Conservation (phyloP, 2,113 vertebrate species). For the Paradoxurus hermaphroditus region DNA sequence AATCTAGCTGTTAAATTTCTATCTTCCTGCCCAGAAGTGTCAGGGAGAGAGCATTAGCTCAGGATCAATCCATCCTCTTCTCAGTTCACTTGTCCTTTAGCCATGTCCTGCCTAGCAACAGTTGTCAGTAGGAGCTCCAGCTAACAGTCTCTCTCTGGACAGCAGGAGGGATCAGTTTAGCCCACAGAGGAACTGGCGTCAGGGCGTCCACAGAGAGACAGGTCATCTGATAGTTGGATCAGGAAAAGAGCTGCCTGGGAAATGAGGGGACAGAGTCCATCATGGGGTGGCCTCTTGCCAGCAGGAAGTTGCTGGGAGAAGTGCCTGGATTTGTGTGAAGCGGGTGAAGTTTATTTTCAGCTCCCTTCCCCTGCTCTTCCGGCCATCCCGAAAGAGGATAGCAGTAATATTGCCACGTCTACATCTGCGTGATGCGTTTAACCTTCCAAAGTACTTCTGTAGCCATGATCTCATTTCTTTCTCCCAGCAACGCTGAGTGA, state of each 20-base stretch:
- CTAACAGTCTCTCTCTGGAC: background rate
- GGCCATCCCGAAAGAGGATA: slow-evolving; percentile 14
- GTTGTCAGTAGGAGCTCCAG: background rate
- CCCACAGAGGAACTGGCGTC: background rate
- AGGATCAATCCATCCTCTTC: background rate
- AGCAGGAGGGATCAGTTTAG: background rate
- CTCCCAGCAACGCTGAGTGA: slow-evolving; percentile 29
- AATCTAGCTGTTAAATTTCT: slow-evolving; percentile 46
- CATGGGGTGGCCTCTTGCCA: background rate
- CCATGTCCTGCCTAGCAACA: slow-evolving; percentile 54
- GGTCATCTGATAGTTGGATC: background rate
- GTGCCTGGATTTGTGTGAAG: background rate
- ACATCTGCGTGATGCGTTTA: slow-evolving; percentile 22
- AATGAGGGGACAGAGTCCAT: background rate
- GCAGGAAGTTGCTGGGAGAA: background rate
- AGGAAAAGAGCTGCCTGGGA: background rate
- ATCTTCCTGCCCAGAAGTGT: background rate
- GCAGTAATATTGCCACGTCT: background rate
- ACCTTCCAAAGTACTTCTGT: slow-evolving; percentile 54
- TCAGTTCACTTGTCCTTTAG: slow-evolving; percentile 43
- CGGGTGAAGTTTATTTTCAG: background rate
- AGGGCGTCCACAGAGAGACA: background rate
- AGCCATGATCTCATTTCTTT: slow-evolving; percentile 64
- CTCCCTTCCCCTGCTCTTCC: background rate
- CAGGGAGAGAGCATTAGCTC: background rate